Base-by-base conservation (phyloP, 2,888 invertebrate genomes). In the Dromius quadrimaculatus region DNA sequence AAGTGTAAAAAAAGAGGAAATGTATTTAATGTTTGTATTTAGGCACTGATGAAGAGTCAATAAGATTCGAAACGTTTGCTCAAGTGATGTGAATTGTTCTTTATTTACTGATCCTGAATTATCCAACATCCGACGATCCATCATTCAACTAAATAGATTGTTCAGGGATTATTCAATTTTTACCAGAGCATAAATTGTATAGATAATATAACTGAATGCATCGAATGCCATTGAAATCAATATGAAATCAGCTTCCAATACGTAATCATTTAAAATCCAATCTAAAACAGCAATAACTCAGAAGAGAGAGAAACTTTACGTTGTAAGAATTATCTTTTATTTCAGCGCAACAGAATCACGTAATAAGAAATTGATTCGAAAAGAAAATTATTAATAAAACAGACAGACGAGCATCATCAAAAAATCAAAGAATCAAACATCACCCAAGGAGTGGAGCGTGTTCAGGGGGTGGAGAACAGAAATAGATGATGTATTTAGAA, bases 381-480 rank as follows among this genome's bases (percentile, higher is more conserved):
- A 50, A 76, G 79, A 79, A 80, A 80, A 80, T 81, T 81, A 80
- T 80, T 80, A 81, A 81, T 80, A 79, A 80, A 81, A 80, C 79
- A 78, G 78, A 79, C 50, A 47, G 66, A 66, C 54, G 38, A 57
- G 57, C 66, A 54, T 57, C 57, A 54, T 57, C 54, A 66, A 57
- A 66, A 66, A 54, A 57, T 57, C 57, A 57, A 41, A 66, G 38
- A 63, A 57, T 47, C 36, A 34, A 57, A 57, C 17, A 71, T 71
- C 69, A 73, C 36, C 34, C 66, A 17, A 23, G 20, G 20, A 32
- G 32, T 43, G 32, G 47, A 71, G 59, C 57, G 61, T 64, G 63
- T 65, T 1, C 59, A 22, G 22, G 34, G 59, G 32, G 61, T 54
- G 71, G 61, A 61, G 54, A 72, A 72, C 69, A 38, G 73, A 74